phyloP scores from a whole-genome alignment of 2,797 vertebrate species.

The Rhyacichthys aspro region DNA sequence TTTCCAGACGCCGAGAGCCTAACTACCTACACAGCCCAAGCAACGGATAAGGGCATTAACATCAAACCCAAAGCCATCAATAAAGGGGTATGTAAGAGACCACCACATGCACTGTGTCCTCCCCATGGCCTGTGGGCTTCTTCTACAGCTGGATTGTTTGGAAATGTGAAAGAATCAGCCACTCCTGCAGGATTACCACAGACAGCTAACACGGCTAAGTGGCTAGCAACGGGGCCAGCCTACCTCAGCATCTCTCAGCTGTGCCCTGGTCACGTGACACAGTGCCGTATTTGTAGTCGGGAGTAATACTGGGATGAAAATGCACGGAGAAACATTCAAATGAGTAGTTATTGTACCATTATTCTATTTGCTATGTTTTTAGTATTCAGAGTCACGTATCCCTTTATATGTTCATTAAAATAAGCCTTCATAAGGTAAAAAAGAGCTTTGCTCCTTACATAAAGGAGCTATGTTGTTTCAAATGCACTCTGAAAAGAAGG shows the following conservation, averaged over 20 bases:
- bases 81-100: constrained; percentile 16
- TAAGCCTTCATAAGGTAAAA: too few relatives aligned
- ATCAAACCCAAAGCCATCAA: constrained; percentile 37
- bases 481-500: too few relatives aligned
- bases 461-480: too few relatives aligned
- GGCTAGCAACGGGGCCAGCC: constrained; percentile 62
- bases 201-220: constrained; percentile 65
- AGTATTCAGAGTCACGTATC: too few relatives aligned
- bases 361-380: too few relatives aligned
- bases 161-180: constrained; percentile 9
- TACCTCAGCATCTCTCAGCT: constrained; percentile 70
- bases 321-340: not conserved
- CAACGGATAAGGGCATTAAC: constrained; percentile 66
- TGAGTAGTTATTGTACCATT: too few relatives aligned
- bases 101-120: constrained; percentile 26
- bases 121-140: constrained; percentile 47
- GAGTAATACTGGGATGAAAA: not conserved
- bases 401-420: too few relatives aligned
- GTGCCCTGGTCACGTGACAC: constrained; percentile 69
- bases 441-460: too few relatives aligned
- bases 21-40: constrained; percentile 60
- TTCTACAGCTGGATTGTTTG: not conserved
- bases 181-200: constrained; percentile 37
- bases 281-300: constrained; percentile 38
- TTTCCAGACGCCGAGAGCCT: constrained; percentile 48